phyloP scores from a whole-genome alignment of 2,113 vertebrate species.

The Mixornis gularis region DNA sequence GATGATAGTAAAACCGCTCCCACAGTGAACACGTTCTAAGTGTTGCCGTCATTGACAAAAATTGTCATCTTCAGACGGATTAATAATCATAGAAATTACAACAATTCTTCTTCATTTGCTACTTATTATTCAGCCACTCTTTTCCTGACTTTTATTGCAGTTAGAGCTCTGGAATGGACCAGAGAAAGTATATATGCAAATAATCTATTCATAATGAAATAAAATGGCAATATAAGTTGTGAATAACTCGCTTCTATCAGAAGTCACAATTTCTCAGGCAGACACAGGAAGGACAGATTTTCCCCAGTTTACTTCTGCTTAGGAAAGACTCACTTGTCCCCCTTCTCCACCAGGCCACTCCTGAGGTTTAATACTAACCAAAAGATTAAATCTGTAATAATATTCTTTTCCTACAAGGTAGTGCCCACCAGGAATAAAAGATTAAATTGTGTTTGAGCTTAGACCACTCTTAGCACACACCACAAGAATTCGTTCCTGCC shows the following conservation, averaged over 20 bases:
- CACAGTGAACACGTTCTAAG: background rate
- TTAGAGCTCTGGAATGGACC: background rate
- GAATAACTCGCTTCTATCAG: background rate
- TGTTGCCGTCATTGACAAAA: background rate
- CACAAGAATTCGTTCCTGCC: background rate
- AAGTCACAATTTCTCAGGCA: background rate
- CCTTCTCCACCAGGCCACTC: background rate
- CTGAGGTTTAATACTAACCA: background rate
- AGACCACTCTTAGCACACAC: background rate
- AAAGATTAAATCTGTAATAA: conserved; percentile 29
- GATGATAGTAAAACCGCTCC: background rate
- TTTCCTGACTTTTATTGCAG: background rate
- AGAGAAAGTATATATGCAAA: background rate
- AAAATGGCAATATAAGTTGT: background rate
- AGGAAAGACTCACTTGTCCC: background rate
- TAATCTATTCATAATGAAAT: background rate
- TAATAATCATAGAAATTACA: background rate
- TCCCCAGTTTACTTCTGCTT: background rate
- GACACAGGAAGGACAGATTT: background rate
- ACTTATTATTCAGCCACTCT: background rate
- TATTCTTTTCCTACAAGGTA: conserved; percentile 25
- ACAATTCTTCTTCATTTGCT: background rate
- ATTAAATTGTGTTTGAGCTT: background rate
- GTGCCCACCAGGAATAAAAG: conserved; percentile 32
- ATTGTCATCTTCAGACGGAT: background rate